Evolutionary conservation across 2,113 vertebrate genomes (phyloP).

Genomic region (Sturnus vulgaris): DNA sequence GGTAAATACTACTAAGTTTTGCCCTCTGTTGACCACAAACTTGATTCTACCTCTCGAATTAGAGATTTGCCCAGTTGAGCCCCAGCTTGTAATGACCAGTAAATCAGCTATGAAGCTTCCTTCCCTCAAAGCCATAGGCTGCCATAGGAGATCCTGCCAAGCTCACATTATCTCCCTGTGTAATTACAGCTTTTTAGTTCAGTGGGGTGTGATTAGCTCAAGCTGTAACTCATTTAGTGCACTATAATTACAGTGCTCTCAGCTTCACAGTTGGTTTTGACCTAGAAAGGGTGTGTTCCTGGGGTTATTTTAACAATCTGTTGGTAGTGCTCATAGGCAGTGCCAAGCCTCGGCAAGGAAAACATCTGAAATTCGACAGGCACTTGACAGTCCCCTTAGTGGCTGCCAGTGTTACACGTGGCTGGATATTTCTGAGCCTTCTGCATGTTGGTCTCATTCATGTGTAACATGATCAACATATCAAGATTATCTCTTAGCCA

Average conservation of each 20-base stretch:
- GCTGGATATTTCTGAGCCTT: not conserved
- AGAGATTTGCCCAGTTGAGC: not conserved
- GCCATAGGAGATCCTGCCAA: constrained; percentile 48
- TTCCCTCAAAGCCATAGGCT: constrained; percentile 21
- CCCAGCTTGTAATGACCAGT: not conserved
- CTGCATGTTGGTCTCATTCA: not conserved
- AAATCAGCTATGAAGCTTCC: not conserved
- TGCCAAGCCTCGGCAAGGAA: not conserved
- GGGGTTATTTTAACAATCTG: constrained; percentile 51
- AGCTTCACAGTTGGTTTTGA: constrained; percentile 41
- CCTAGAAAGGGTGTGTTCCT: constrained; percentile 35
- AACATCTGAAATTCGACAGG: constrained; percentile 10
- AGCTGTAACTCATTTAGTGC: constrained; percentile 63
- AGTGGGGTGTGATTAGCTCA: constrained; percentile 69
- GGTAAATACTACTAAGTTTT: not conserved
- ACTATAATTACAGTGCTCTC: constrained; percentile 66
- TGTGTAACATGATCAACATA: not conserved
- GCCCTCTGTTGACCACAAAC: not conserved
- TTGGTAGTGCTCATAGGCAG: not conserved
- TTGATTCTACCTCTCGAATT: not conserved
- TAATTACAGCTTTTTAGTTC: constrained; percentile 72
- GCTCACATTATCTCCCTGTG: constrained; percentile 34
- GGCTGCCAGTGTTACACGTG: not conserved
- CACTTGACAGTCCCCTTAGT: not conserved
- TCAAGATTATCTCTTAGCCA: not conserved